Evolutionary conservation across 2,888 invertebrate species (phyloP).

Genomic region (Tineola bisselliella): DNA sequence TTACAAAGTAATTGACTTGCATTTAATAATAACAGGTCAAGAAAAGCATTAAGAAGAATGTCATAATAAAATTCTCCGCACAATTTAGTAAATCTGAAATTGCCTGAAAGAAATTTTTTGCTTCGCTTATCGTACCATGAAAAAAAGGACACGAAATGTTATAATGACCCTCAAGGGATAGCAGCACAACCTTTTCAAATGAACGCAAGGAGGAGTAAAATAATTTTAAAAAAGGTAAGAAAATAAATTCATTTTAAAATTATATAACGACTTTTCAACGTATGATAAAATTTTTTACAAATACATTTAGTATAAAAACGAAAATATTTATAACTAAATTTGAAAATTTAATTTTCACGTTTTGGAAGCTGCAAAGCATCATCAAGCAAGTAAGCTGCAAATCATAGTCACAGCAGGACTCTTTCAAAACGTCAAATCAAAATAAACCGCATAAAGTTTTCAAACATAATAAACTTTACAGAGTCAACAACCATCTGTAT

Average conservation of each 20-base stretch:
- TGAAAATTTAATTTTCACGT: too few relatives aligned
- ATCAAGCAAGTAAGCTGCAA: too few relatives aligned
- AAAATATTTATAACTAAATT: too few relatives aligned
- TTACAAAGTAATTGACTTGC: too few relatives aligned
- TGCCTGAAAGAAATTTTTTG: neutral
- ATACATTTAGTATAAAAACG: too few relatives aligned
- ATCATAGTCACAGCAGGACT: too few relatives aligned
- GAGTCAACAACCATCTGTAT: too few relatives aligned
- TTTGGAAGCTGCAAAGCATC: too few relatives aligned
- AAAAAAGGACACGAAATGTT: neutral
- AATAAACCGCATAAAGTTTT: too few relatives aligned
- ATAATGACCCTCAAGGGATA: neutral
- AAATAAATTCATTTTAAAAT: neutral
- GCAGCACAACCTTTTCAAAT: neutral
- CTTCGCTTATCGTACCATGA: slow-evolving; percentile 8
- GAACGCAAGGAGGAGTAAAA: neutral
- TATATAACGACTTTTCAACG: neutral
- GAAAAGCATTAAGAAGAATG: neutral
- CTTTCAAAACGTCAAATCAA: too few relatives aligned
- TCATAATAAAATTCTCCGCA: neutral
- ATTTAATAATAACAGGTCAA: neutral
- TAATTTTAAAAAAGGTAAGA: neutral
- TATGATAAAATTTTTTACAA: neutral
- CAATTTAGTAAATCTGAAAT: neutral
- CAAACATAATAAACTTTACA: too few relatives aligned